These are phyloP conservation scores for Tenthredo livida DNA, from an alignment of 2,888 invertebrate genomes.

Conservation along the genomic window DNA sequence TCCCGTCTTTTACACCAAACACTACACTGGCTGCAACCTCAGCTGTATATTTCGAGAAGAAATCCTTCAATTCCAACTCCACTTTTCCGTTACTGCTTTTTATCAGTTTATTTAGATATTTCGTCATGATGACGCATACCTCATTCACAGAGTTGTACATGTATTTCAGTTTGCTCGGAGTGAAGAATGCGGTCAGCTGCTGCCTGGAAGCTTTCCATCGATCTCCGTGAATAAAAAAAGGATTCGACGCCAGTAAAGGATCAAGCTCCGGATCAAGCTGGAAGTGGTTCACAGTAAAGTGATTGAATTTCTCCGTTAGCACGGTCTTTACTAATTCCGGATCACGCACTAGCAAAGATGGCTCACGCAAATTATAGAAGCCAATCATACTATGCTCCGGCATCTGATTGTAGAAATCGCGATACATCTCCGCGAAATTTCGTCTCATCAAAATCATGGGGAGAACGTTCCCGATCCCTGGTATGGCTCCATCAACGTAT, in stretches of 20 bases:
- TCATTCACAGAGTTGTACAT: conserved; percentile 63
- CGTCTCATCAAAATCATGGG: conserved; percentile 25
- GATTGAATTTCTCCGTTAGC: conserved; percentile 65
- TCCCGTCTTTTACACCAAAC: conserved; percentile 66
- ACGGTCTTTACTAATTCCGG: conserved; percentile 68
- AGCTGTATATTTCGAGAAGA: conserved; percentile 63
- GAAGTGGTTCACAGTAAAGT: conserved; percentile 63
- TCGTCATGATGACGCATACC: conserved; percentile 62
- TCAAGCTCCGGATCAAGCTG: conserved; percentile 60
- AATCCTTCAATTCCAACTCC: conserved; percentile 64
- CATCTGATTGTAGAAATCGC: conserved; percentile 18
- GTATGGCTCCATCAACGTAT: neutral
- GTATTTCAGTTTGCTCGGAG: conserved; percentile 61
- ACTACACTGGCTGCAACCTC: conserved; percentile 66
- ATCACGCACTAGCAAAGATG: conserved; percentile 65
- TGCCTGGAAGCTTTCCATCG: conserved; percentile 63
- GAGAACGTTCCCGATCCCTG: neutral
- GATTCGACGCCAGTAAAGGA: conserved; percentile 65
- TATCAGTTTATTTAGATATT: conserved; percentile 56
- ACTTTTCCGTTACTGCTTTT: conserved; percentile 37
- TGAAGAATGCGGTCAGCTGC: conserved; percentile 59
- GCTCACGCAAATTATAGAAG: conserved; percentile 57
- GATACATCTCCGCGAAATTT: conserved; percentile 1
- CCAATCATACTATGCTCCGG: conserved; percentile 17
- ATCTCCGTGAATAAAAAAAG: conserved; percentile 65